Percentiles rank a stretch among this genome's conserved stretches.
phyloP scores from a whole-genome alignment of 1,140 invertebrate species.

The Tetramorium simillimum region DNA sequence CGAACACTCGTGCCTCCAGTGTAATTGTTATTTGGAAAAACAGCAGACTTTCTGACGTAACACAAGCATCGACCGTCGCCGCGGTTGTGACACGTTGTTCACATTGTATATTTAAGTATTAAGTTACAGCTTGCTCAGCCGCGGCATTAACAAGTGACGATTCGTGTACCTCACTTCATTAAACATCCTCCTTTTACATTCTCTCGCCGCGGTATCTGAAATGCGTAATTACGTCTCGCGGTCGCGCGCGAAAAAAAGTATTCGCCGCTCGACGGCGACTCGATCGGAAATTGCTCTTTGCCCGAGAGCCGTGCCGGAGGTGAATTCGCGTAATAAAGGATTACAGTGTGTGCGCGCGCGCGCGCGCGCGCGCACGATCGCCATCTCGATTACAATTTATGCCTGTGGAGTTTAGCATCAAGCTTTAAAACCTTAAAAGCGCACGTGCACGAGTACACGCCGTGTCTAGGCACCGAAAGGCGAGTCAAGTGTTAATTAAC shows the following conservation, averaged over 20 bases:
- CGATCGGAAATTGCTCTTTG: neutral
- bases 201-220: neutral
- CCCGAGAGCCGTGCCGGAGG: neutral
- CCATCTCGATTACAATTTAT: slow-evolving; percentile 62
- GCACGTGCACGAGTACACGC: slow-evolving; percentile 27
- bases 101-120: neutral
- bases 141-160: slow-evolving; percentile 11
- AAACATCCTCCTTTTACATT: slow-evolving; percentile 16
- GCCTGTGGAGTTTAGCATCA: slow-evolving; percentile 49
- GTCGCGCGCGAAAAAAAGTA: neutral
- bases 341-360: neutral
- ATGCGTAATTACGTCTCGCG: slow-evolving; percentile 9
- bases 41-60: neutral
- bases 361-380: neutral
- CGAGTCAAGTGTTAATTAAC: slow-evolving; percentile 64
- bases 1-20: no score
- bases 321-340: slow-evolving; percentile 54
- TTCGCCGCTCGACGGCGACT: neutral
- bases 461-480: slow-evolving; percentile 36
- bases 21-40: neutral
- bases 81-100: neutral
- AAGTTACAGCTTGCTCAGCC: neutral
- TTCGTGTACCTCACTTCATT: slow-evolving; percentile 16
- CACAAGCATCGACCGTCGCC: no score
- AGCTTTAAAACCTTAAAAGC: slow-evolving; percentile 27